Evolutionary conservation across 2,113 vertebrate species (phyloP), one percentile per base, ranked within the genome.

Genomic region (Catharus bicknelli): DNA sequence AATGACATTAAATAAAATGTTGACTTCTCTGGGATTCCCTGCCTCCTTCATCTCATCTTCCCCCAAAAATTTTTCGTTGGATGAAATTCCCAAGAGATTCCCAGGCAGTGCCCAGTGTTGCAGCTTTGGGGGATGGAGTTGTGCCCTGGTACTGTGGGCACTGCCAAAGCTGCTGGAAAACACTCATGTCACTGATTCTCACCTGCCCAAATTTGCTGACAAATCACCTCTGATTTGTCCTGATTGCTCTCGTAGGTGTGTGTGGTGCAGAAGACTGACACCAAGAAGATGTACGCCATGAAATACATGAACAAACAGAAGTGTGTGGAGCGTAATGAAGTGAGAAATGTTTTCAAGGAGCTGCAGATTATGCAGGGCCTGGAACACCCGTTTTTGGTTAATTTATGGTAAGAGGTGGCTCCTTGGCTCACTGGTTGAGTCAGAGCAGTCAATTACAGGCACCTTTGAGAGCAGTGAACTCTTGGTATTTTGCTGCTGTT

Each of bases 221-320:
- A 61, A 3, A 32, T 36, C 36, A 15, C 7, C 51, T 40, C 74
- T 58, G 18, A 12, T 76, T 82, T 23, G 30, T 50, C 27, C 79
- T 53, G 30, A 7, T 75, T 95, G 22, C 54, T 61, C 47, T 2
- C 9, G 11, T 48, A 99, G 99, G 99, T 99, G 30, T 99, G 99
- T 48, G 99, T 99, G 16, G 99, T 99, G 29, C 99, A 99, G 92
- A 99, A 99, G 98, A 99, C 98, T 7, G 99, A 99, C 94, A 99
- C 99, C 7, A 99, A 99, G 98, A 99, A 99, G 94, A 99, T 99
- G 99, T 99, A 99, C 0, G 99, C 99, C 34, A 99, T 99, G 99
- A 99, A 99, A 96, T 99, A 99, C 93, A 98, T 99, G 99, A 99
- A 99, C 95, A 99, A 99, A 95, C 98, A 98, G 1, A 99, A 99